Evolutionary conservation across 2,797 vertebrate genomes (phyloP), one percentile per base, ranked within the genome.

Genomic region (Thunnus albacares): DNA sequence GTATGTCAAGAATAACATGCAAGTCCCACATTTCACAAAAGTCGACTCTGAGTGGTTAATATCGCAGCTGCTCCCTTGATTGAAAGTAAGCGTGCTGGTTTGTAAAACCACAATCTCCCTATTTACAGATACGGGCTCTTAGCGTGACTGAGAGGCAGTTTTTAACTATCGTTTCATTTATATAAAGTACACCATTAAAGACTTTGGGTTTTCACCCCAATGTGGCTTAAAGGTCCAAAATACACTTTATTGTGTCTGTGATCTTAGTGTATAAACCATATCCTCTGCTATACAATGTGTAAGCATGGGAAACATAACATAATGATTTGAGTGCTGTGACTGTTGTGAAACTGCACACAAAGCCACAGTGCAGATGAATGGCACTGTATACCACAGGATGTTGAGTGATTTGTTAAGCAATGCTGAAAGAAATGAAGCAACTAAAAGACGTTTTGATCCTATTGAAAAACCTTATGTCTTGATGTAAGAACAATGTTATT

Each of bases 211-310:
- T 94, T 92, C 43, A 77, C 85, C 81, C 90, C 83, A 79, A 93
- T 95, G 95, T 92, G 91, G 82, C 77, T 81, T 87, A 85, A 90
- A 83, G 61, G 85, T 91, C 92, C 75, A 94, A 93, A 95, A 94
- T 92, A 94, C 79, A 87, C 81, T 95, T 94, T 94, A 93, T 90
- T 85, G 84, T 92, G 90, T 88, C 89, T 93, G 92, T 89, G 90
- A 93, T 94, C 80, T 47, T 72, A 20, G 51, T 71, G 60, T 85
- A 55, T 79, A 85, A 89, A 87, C 85, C 62, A 79, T 81, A 80
- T 87, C 77, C 83, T 79, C 60, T 52, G 38, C 86, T 80, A 81
- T 92, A 83, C 71, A 77, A 84, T 90, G 73, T 87, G 22, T 56
- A 88, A 35, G 73, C 71, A 73, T 80, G 69, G 80, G 84, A 81